Evolutionary conservation across 2,888 invertebrate genomes (phyloP).

Genomic region (Crossocerus cetratus): DNA sequence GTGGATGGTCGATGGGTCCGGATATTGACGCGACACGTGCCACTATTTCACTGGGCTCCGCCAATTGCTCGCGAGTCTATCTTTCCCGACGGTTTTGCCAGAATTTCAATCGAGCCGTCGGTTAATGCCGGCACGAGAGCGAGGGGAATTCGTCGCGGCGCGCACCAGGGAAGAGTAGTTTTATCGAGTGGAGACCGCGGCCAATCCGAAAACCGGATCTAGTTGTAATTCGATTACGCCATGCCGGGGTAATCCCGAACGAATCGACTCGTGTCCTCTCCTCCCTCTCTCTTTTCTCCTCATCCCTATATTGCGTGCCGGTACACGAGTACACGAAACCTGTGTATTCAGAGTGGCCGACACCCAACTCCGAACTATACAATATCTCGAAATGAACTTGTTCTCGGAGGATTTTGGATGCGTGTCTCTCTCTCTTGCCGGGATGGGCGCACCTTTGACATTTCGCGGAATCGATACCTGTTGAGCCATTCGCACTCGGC

Average conservation of each 20-base stretch:
- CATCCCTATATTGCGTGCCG: neutral
- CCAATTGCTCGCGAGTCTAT: no score
- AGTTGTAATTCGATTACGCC: constrained; percentile 35
- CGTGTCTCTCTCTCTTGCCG: no score
- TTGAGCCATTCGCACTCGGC: constrained; percentile 46
- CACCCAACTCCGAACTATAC: no score
- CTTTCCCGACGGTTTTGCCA: no score
- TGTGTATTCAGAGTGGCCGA: neutral
- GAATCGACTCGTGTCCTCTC: constrained; percentile 13
- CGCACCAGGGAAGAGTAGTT: constrained; percentile 1
- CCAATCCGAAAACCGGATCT: constrained; percentile 33
- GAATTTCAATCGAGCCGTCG: neutral
- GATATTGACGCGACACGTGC: no score
- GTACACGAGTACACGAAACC: neutral
- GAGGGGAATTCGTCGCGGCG: neutral
- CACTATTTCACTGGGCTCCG: no score
- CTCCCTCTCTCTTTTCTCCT: neutral
- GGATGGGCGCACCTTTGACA: constrained; percentile 39
- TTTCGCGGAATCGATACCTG: constrained; percentile 57
- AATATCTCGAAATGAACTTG: neutral
- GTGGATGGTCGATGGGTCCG: no score
- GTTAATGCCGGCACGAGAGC: neutral
- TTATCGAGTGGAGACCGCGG: constrained; percentile 33
- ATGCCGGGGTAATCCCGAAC: constrained; percentile 20
- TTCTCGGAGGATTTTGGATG: neutral